These are phyloP conservation scores for Drosophila ironensis DNA, from an alignment of 1,140 invertebrate species.

Conservation along the genomic window DNA sequence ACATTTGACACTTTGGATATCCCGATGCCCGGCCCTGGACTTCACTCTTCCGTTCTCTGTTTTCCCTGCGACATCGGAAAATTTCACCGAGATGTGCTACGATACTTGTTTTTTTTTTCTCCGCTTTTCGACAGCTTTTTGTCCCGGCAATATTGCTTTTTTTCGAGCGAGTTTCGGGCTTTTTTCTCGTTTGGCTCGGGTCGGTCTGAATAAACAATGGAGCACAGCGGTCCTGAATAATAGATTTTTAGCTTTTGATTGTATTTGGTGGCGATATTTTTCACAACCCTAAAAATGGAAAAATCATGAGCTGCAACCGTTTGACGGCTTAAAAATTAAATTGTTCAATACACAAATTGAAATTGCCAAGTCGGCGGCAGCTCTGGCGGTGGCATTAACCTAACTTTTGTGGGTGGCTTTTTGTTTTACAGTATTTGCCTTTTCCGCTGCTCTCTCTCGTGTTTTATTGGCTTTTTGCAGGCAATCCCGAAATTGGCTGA, in stretches of 20 bases:
- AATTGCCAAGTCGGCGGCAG: constrained; percentile 33
- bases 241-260: constrained; percentile 76
- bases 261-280: constrained; percentile 57
- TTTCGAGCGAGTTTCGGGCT: neutral
- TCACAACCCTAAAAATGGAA: constrained; percentile 21
- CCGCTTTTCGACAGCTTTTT: neutral
- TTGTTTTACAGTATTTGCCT: constrained; percentile 29
- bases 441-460: too few species aligned
- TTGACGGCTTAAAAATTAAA: constrained; percentile 52
- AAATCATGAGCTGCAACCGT: constrained; percentile 21
- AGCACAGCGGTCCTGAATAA: constrained; percentile 57
- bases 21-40: neutral
- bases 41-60: constrained; percentile 8
- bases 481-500: constrained; percentile 15
- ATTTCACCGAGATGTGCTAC: constrained; percentile 34
- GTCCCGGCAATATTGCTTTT: constrained; percentile 37
- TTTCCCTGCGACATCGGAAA: constrained; percentile 15
- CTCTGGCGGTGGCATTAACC: constrained; percentile 37
- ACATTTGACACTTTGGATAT: constrained; percentile 70
- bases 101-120: constrained; percentile 7
- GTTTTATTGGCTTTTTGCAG: constrained; percentile 32
- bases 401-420: constrained; percentile 47
- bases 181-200: constrained; percentile 15
- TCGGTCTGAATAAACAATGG: constrained; percentile 60
- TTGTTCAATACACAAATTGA: constrained; percentile 61